Percentiles rank a stretch among this genome's conserved stretches.
These are phyloP conservation scores for Folsomia candida DNA, from an alignment of 2,888 invertebrate genomes.

Conservation along the genomic window DNA sequence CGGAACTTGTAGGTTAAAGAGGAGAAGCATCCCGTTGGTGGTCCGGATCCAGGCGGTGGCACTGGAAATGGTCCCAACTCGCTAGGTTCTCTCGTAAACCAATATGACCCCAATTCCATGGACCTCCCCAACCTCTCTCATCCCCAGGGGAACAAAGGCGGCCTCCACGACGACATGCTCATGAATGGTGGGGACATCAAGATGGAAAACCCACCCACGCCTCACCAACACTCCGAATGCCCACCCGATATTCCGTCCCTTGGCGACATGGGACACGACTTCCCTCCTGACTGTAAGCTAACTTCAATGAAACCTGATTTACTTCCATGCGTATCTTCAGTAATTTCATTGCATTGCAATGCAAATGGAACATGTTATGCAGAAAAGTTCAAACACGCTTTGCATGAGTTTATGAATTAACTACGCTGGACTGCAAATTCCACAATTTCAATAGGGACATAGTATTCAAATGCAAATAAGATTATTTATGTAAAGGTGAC, in stretches of 20 bases:
- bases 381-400: too few relatives aligned
- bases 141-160: constrained; percentile 40
- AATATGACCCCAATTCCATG: constrained; percentile 40
- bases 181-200: constrained; percentile 51
- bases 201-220: constrained; percentile 50
- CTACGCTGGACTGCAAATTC: too few relatives aligned
- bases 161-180: constrained; percentile 49
- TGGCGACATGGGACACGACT: constrained; percentile 49
- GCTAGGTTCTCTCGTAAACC: constrained; percentile 15
- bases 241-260: constrained; percentile 49
- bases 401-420: too few relatives aligned
- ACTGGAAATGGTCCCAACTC: constrained; percentile 17
- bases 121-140: constrained; percentile 36
- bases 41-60: constrained; percentile 41
- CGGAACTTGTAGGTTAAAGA: too few relatives aligned
- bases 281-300: constrained; percentile 50
- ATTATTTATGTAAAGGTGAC: too few relatives aligned
- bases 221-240: constrained; percentile 46
- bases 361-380: not conserved
- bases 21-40: constrained; percentile 46
- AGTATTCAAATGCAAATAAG: too few relatives aligned
- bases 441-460: too few relatives aligned
- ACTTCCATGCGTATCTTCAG: not conserved
- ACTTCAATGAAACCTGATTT: not conserved
- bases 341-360: not conserved